Base-by-base conservation (phyloP, 2,888 invertebrate species). In the Melolontha melolontha region DNA sequence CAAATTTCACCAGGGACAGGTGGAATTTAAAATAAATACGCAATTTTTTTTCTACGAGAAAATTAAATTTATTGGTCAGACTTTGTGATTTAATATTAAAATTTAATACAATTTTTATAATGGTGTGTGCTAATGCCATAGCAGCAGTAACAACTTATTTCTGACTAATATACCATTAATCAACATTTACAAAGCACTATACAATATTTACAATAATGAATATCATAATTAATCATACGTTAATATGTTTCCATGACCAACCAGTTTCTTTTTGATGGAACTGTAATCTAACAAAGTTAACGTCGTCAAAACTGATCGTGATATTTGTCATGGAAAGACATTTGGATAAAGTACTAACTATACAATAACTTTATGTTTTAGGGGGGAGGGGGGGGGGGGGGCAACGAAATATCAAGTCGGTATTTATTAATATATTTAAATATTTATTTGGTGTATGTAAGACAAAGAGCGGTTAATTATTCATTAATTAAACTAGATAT, bases 151-250 rank as follows among this genome's bases (percentile, higher is more conserved):
- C 78, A 79, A 78, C 75, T 73, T 69, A 75, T 75, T 75, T 74
- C 78, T 76, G 75, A 79, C 77, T 79, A 79, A 77, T 72, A 70
- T 82, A 82, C 80, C 83, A 83, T 82, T 83, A 82, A 84, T 85
- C 83, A 85, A 86, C 85, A 86, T 85, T 83, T 86, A 86, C 85
- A 86, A 85, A 85, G 85, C 85, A 81, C 79, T 86, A 85, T 86
- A 86, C 86, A 86, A 79, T 86, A 85, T 85, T 77, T 85, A 86
- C 84, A 85, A 77, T 77, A 77, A 54, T 64, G 39, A 66, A 50
- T 49, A 78, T 75, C 77, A 78, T 76, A 77, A 75, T 72, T 55
- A 34, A 50, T 34, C 57, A 73, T 69, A 77, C 74, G 73, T 76
- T 72, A 77, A 78, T 74, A 76, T 75, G 71, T 70, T 29, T 47